Base-by-base conservation (phyloP, 1,140 invertebrate genomes). In the Tetranychus urticae region DNA sequence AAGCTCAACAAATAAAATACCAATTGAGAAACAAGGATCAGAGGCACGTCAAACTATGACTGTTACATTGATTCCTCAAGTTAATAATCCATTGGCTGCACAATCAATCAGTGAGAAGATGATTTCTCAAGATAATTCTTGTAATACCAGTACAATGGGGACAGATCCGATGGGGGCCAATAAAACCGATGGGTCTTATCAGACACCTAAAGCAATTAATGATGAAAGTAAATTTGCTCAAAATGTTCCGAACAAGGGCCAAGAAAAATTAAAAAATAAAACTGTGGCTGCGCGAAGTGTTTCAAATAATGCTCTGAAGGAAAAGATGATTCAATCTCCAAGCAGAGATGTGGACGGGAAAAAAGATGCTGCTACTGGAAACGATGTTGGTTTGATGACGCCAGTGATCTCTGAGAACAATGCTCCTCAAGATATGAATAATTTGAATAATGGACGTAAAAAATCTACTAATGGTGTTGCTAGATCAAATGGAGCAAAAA, bases 401-500 rank as follows among this genome's bases (percentile, higher is more conserved):
- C 23, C 23, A 23, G 23, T 33, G 31, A 52, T 23, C 23, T 52
- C 12, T 31, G 8, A 8, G 36, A 56, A 5, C 33, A 34, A 13
- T n/a, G 5, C 3, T 36, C 34, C 10, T 6, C 14, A 55, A 12
- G 33, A 56, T 2, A 31, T 8, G 3, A 35, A 14, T 2, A 36
- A 34, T 56, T 36, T 33, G n/a, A 56, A 12, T 2, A 56, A 4
- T 31, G 33, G 33, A 31, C 3, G 14, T 12, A 55, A 34, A 12
- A n/a, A 47, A 47, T n/a, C 23, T 3, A 14, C 46, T 33, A 55
- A 36, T 56, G 55, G 55, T 4, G 36, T 36, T 35, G 8, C 31
- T 14, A 56, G 35, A 56, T 13, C 14, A 37, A 33, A 10, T 56
- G 33, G 70, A 63, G 70, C 72, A 61, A 68, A 68, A 34, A 70